A percentile compares a stretch with the other conserved stretches of the same genome.
These are phyloP conservation scores for Orussus abietinus DNA, from an alignment of 1,140 invertebrate species.

Conservation along the genomic window DNA sequence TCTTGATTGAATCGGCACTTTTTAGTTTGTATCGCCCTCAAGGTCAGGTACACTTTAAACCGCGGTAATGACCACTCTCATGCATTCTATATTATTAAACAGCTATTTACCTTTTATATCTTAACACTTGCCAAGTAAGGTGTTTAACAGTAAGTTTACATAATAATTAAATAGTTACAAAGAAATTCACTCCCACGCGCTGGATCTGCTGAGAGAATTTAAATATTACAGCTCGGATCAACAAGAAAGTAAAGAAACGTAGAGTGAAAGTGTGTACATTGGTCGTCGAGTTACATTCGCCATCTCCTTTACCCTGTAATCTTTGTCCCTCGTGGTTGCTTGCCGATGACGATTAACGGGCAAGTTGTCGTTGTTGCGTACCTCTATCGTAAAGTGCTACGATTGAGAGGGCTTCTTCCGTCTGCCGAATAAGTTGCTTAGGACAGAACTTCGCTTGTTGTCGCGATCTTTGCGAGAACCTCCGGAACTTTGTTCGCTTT, in stretches of 20 bases:
- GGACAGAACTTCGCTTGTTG: slow-evolving; percentile 48
- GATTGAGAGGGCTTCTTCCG: slow-evolving; percentile 49
- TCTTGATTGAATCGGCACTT: slow-evolving; percentile 19
- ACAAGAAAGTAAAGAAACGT: too few relatives aligned
- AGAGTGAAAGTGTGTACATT: too few relatives aligned
- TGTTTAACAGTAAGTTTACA: slow-evolving; percentile 19
- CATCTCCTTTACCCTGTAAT: too few relatives aligned
- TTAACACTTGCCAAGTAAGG: slow-evolving; percentile 11
- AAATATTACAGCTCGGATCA: not conserved
- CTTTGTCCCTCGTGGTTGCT: too few relatives aligned
- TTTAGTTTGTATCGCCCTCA: slow-evolving; percentile 26
- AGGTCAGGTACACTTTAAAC: slow-evolving; percentile 46
- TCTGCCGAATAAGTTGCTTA: slow-evolving; percentile 51
- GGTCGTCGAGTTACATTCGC: too few relatives aligned
- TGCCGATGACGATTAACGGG: too few relatives aligned
- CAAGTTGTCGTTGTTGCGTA: too few relatives aligned
- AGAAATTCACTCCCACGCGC: slow-evolving; percentile 1
- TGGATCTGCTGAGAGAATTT: too few relatives aligned
- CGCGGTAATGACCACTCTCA: slow-evolving; percentile 11
- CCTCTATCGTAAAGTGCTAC: slow-evolving; percentile 29
- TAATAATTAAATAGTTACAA: slow-evolving; percentile 6
- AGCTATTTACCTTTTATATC: not conserved
- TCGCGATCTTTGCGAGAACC: slow-evolving; percentile 47
- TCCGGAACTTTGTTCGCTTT: slow-evolving; percentile 48
- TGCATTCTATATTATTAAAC: not conserved